phyloP scores from a whole-genome alignment of 1,140 invertebrate genomes.

The Drosophila equinoxialis region DNA sequence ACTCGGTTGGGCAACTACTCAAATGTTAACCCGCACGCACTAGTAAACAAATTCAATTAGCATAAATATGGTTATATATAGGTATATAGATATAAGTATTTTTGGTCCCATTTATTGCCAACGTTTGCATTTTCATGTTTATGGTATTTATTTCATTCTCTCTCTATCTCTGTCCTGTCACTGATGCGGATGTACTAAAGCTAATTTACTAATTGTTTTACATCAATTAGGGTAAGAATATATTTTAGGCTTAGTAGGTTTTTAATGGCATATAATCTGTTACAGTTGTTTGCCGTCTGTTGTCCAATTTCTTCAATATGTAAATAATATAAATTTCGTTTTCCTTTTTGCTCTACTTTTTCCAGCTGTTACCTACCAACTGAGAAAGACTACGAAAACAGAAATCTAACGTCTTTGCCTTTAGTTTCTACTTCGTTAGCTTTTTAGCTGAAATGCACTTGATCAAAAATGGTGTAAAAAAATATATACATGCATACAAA shows the following conservation, averaged over 20 bases:
- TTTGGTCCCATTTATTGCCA: conserved; percentile 66
- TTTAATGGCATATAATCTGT: neutral
- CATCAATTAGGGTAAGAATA: conserved; percentile 63
- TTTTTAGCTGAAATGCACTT: conserved; percentile 66
- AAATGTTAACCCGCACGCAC: conserved; percentile 64
- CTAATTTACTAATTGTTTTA: conserved; percentile 79
- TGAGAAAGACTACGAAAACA: neutral
- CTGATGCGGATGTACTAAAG: conserved; percentile 58
- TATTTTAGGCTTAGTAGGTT: conserved; percentile 40
- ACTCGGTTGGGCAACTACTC: conserved; percentile 29
- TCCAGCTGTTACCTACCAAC: neutral
- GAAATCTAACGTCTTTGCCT: conserved; percentile 29
- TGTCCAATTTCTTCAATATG: neutral
- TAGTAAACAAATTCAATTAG: conserved; percentile 79
- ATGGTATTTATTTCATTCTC: conserved; percentile 49
- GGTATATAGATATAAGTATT: conserved; percentile 54
- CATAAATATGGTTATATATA: conserved; percentile 63
- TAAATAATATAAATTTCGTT: neutral
- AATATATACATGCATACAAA: conserved; percentile 35
- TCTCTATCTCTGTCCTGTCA: conserved; percentile 32
- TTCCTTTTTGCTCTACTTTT: neutral
- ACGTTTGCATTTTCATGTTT: conserved; percentile 78
- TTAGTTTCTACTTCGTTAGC: conserved; percentile 71
- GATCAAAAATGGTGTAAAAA: conserved; percentile 69
- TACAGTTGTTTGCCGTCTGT: conserved; percentile 28